phyloP scores from a whole-genome alignment of 2,797 vertebrate genomes.

The Sardinella longiceps region DNA sequence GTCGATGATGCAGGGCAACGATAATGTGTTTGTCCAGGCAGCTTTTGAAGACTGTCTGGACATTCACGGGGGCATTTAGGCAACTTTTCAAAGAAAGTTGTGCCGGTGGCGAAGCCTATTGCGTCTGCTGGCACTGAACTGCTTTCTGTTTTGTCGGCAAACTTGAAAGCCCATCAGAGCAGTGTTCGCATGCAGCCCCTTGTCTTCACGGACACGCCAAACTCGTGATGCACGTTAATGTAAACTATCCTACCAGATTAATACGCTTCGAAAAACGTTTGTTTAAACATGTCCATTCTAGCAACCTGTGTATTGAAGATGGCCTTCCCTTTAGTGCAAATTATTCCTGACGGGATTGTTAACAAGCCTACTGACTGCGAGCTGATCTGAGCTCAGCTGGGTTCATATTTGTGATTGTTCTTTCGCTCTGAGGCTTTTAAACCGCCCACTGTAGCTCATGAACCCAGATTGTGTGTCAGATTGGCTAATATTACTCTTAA shows the following conservation, averaged over 20 bases:
- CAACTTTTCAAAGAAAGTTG: conserved; percentile 42
- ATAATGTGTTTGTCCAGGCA: conserved; percentile 49
- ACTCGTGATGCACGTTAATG: neutral
- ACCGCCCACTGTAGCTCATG: no score
- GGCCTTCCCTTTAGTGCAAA: no score
- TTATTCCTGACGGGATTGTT: no score
- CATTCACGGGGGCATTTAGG: conserved; percentile 30
- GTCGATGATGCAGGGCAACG: conserved; percentile 64
- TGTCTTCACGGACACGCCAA: neutral
- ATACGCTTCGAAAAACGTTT: neutral
- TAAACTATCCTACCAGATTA: neutral
- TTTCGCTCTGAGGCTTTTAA: neutral
- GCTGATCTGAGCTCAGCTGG: no score
- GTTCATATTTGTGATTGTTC: neutral
- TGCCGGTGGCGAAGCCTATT: neutral
- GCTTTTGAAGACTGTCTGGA: conserved; percentile 26
- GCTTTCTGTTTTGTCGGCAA: neutral
- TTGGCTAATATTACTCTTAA: neutral
- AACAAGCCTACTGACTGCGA: neutral
- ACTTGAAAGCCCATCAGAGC: neutral
- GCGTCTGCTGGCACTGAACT: neutral
- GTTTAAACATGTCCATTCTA: neutral
- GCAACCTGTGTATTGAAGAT: neutral
- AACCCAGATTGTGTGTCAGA: neutral
- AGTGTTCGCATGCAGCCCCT: neutral